Conservation (phyloP, 2,888 invertebrate species). For the Callosobruchus maculatus region DNA sequence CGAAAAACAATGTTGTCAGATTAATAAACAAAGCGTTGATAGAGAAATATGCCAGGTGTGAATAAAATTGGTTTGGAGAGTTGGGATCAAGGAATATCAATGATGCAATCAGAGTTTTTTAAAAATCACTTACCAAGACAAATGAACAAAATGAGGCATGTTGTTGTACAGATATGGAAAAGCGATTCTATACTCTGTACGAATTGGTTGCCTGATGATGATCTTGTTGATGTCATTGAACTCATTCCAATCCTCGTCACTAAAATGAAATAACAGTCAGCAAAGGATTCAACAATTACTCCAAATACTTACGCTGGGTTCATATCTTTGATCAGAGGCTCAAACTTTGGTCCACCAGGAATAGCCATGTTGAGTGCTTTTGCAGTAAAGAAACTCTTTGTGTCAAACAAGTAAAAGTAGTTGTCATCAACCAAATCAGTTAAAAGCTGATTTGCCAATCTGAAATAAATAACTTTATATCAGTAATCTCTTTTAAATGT, state of each 20-base stretch:
- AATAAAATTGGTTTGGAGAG: too few species aligned
- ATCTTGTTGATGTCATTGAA: conserved; percentile 99
- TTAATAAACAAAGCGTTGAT: too few species aligned
- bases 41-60: too few species aligned
- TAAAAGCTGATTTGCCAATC: conserved; percentile 93
- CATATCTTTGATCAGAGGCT: conserved; percentile 96
- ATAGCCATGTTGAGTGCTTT: conserved; percentile 99
- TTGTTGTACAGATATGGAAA: conserved; percentile 99
- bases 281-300: background rate
- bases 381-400: conserved; percentile 99
- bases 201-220: conserved; percentile 96
- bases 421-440: conserved; percentile 98
- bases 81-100: too few species aligned
- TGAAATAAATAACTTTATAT: too few species aligned
- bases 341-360: conserved; percentile 99
- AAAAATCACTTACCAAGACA: conserved; percentile 81
- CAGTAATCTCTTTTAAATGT: too few species aligned
- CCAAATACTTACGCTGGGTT: conserved; percentile 72
- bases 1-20: too few species aligned
- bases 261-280: conserved; percentile 42
- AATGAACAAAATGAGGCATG: conserved; percentile 95
- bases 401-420: conserved; percentile 98
- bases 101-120: background rate
- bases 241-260: conserved; percentile 99
- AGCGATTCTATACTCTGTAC: conserved; percentile 98